Evolutionary conservation across 2,113 vertebrate genomes (phyloP).

Genomic region (Pseudopodoces humilis): DNA sequence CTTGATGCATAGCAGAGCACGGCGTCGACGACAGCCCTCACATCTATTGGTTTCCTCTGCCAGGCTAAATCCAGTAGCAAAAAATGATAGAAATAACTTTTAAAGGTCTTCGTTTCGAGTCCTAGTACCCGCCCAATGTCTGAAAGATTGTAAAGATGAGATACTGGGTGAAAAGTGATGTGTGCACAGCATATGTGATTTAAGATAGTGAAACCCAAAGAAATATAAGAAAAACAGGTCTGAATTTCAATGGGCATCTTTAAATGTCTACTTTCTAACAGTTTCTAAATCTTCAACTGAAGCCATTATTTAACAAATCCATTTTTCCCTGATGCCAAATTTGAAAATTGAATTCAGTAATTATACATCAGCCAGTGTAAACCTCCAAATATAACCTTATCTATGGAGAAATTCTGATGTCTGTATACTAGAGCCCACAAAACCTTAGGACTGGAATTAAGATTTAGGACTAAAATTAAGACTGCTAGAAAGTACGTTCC

Average conservation of each 20-base stretch:
- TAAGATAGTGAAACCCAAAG: constrained; percentile 13
- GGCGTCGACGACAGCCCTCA: neutral
- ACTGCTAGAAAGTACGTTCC: neutral
- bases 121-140: neutral
- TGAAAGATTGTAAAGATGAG: constrained; percentile 50
- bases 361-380: constrained; percentile 23
- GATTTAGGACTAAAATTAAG: neutral
- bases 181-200: constrained; percentile 25
- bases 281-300: constrained; percentile 23
- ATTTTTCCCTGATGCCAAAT: constrained; percentile 28
- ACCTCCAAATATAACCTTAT: neutral
- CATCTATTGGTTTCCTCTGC: constrained; percentile 42
- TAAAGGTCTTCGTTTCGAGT: constrained; percentile 57
- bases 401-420: neutral
- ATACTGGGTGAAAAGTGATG: constrained; percentile 27
- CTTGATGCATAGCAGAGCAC: constrained; percentile 34
- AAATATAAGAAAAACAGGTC: constrained; percentile 18
- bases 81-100: constrained; percentile 59
- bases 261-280: neutral
- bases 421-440: neutral
- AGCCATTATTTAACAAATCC: constrained; percentile 22
- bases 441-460: neutral
- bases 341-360: constrained; percentile 52
- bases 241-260: constrained; percentile 20
- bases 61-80: constrained; percentile 35